Conservation (phyloP, 2,888 invertebrate genomes). For the Sminthurinus aureus region DNA sequence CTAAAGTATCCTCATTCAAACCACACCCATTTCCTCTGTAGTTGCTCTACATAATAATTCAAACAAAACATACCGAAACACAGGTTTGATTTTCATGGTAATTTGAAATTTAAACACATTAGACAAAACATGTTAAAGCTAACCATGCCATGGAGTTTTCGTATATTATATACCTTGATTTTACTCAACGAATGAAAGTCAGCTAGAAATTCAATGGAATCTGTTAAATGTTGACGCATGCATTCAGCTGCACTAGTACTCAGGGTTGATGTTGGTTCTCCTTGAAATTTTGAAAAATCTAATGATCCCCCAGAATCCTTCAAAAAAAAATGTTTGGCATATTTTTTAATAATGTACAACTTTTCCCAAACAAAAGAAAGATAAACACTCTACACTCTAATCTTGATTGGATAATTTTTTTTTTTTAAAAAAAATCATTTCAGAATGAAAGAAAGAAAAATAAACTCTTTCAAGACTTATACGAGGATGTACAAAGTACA, state of each 20-base stretch:
- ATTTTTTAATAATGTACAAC: too few relatives aligned
- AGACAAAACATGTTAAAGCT: too few relatives aligned
- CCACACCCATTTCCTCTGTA: slow-evolving; percentile 76
- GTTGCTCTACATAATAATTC: slow-evolving; percentile 69
- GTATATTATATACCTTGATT: slow-evolving; percentile 77
- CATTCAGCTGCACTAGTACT: slow-evolving; percentile 91
- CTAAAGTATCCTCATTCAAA: slow-evolving; percentile 93
- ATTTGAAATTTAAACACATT: too few relatives aligned
- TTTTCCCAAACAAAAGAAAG: too few relatives aligned
- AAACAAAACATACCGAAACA: background rate
- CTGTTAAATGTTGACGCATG: slow-evolving; percentile 88
- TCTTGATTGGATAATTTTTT: too few relatives aligned
- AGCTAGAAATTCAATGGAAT: slow-evolving; percentile 92
- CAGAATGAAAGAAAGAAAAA: too few relatives aligned
- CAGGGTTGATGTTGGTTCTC: slow-evolving; percentile 60
- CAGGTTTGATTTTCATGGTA: too few relatives aligned
- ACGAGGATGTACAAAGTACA: too few relatives aligned
- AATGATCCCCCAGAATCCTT: slow-evolving; percentile 89
- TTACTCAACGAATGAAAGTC: slow-evolving; percentile 96
- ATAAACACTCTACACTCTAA: too few relatives aligned
- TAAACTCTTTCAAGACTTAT: too few relatives aligned
- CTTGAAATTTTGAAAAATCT: slow-evolving; percentile 65
- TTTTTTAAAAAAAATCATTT: too few relatives aligned
- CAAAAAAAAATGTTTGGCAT: slow-evolving; percentile 48
- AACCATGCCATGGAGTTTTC: too few relatives aligned